phyloP scores from a whole-genome alignment of 2,888 invertebrate genomes.

The Dilophus febrilis region DNA sequence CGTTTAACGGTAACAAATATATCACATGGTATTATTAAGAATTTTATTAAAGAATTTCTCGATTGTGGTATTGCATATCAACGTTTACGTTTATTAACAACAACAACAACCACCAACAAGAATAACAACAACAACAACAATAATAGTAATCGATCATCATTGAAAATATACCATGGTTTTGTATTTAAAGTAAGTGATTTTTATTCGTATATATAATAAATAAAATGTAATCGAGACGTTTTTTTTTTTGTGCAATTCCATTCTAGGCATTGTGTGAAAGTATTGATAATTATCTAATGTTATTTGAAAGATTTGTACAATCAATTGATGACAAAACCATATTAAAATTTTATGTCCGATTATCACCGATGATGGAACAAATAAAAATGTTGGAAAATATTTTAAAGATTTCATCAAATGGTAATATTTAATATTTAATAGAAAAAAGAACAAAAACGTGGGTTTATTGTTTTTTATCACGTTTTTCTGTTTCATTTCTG shows the following conservation, averaged over 20 bases:
- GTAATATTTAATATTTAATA: constrained; percentile 11
- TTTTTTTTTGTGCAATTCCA: constrained; percentile 1
- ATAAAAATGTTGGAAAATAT: constrained; percentile 19
- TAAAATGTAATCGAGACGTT: not conserved
- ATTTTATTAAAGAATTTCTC: constrained; percentile 24
- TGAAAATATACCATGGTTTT: constrained; percentile 21
- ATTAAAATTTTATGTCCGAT: constrained; percentile 17
- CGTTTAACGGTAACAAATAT: constrained; percentile 33
- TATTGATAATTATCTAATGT: constrained; percentile 38
- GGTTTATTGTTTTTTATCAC: constrained; percentile 9
- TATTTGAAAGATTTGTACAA: constrained; percentile 33
- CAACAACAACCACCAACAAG: constrained; percentile 16
- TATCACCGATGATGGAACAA: constrained; percentile 20
- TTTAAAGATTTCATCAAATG: constrained; percentile 19
- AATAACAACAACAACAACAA: constrained; percentile 12
- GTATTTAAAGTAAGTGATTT: constrained; percentile 17
- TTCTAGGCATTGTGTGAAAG: constrained; percentile 43
- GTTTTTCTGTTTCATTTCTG: constrained; percentile 8
- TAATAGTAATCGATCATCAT: constrained; percentile 18
- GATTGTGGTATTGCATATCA: constrained; percentile 24
- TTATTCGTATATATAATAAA: not conserved
- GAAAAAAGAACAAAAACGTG: not conserved
- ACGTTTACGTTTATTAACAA: constrained; percentile 19
- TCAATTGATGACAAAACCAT: constrained; percentile 16
- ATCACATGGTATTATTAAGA: constrained; percentile 30